These are phyloP conservation scores for Drosophila basisetae DNA, from an alignment of 2,888 invertebrate species.

Conservation along the genomic window DNA sequence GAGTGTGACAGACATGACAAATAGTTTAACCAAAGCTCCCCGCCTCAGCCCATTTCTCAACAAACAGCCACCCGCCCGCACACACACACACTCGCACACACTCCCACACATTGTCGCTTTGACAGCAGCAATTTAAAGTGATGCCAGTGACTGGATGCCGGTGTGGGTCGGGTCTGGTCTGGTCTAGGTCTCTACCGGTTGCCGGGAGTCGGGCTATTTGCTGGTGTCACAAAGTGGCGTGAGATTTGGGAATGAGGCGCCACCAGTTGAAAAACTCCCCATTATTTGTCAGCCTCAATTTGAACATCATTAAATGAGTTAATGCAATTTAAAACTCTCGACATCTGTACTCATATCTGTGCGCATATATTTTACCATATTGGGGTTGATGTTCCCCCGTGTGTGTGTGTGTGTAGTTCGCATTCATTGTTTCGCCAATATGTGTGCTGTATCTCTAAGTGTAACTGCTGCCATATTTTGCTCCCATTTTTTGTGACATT, in stretches of 20 bases:
- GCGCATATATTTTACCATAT: conserved; percentile 42
- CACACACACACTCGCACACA: conserved; percentile 4
- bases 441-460: conserved; percentile 20
- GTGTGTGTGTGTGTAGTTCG: conserved; percentile 6
- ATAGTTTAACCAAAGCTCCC: conserved; percentile 57
- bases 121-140: conserved; percentile 78
- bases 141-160: conserved; percentile 38
- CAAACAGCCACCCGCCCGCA: neutral
- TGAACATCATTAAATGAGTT: conserved; percentile 76
- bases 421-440: conserved; percentile 51
- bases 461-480: conserved; percentile 43
- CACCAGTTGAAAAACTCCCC: conserved; percentile 41
- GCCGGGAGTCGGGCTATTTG: neutral
- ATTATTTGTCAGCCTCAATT: conserved; percentile 69
- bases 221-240: conserved; percentile 69
- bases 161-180: conserved; percentile 1
- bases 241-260: conserved; percentile 46
- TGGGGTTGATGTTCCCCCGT: conserved; percentile 10
- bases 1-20: conserved; percentile 78
- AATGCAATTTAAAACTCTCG: conserved; percentile 76
- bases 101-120: conserved; percentile 43
- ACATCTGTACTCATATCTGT: conserved; percentile 61
- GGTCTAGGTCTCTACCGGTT: conserved; percentile 15
- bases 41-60: conserved; percentile 11
- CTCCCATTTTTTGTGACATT: conserved; percentile 49